A percentile compares a stretch with the other conserved stretches of the same genome.
phyloP scores from a whole-genome alignment of 2,797 vertebrate genomes.

The Falco peregrinus region DNA sequence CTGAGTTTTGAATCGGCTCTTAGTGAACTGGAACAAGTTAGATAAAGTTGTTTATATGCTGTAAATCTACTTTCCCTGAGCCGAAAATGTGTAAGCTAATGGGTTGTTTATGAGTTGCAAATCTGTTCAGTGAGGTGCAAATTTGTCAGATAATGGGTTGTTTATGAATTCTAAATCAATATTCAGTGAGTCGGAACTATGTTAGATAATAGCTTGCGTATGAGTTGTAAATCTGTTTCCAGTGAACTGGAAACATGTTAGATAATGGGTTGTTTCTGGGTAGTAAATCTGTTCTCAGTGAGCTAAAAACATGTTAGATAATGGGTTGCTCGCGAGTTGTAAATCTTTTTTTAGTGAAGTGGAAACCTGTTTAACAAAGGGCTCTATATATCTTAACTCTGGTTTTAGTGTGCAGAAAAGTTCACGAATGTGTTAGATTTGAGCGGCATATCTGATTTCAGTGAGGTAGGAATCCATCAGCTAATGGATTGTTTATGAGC shows the following conservation, averaged over 20 bases:
- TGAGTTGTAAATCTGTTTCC: constrained; percentile 79
- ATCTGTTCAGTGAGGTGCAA: constrained; percentile 78
- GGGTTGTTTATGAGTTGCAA: constrained; percentile 74
- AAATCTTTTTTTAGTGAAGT: constrained; percentile 77
- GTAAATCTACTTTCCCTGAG: constrained; percentile 76
- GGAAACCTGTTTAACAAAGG: constrained; percentile 71
- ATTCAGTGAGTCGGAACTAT: constrained; percentile 80
- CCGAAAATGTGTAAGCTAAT: constrained; percentile 71
- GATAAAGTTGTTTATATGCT: constrained; percentile 79
- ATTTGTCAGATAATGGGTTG: constrained; percentile 81
- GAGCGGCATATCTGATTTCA: constrained; percentile 38
- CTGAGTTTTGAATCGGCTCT: constrained; percentile 50
- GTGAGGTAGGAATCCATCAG: constrained; percentile 6
- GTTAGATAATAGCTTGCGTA: constrained; percentile 80
- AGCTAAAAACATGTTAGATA: constrained; percentile 78
- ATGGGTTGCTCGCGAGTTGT: constrained; percentile 71
- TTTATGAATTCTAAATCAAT: constrained; percentile 85
- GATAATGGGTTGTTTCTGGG: constrained; percentile 77
- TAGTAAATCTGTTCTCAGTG: constrained; percentile 79
- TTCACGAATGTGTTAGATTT: constrained; percentile 27
- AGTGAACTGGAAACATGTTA: constrained; percentile 78
- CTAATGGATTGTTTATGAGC: constrained; percentile 9
- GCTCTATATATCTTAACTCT: constrained; percentile 51
- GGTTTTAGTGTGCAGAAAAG: constrained; percentile 8
- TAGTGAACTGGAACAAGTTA: constrained; percentile 73